These are phyloP conservation scores for Venustaconcha ellipsiformis DNA, from an alignment of 1,140 invertebrate species.

Conservation along the genomic window DNA sequence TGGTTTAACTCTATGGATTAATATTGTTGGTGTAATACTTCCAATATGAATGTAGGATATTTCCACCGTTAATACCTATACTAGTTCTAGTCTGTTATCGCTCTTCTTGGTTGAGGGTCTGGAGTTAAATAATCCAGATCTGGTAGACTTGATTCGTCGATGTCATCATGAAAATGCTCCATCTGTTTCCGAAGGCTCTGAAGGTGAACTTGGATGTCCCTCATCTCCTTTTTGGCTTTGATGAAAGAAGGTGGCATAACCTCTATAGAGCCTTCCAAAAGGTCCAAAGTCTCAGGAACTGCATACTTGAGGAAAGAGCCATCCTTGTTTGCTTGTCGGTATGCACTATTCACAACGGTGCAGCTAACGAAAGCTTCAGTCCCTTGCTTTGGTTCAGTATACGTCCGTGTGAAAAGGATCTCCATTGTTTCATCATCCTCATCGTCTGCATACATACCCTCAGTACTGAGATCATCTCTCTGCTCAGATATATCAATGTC, in stretches of 20 bases:
- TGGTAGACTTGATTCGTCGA: constrained; percentile 17
- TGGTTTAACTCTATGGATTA: too few species aligned
- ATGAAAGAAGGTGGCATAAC: constrained; percentile 48
- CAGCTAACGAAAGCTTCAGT: constrained; percentile 48
- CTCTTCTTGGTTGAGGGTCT: background rate
- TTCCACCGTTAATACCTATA: too few species aligned
- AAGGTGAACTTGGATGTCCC: constrained; percentile 56
- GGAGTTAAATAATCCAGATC: constrained; percentile 20
- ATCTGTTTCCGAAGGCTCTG: constrained; percentile 53
- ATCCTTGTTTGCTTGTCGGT: constrained; percentile 34
- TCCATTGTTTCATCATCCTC: constrained; percentile 51
- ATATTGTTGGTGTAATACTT: too few species aligned
- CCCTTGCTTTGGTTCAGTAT: constrained; percentile 37
- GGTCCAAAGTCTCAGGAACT: constrained; percentile 22
- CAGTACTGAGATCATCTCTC: constrained; percentile 47
- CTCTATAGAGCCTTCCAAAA: constrained; percentile 44
- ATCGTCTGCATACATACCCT: constrained; percentile 56
- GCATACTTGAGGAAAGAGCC: constrained; percentile 40
- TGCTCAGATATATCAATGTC: constrained; percentile 57
- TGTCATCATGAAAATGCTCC: constrained; percentile 51
- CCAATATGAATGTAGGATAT: too few species aligned
- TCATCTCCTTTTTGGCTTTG: constrained; percentile 55
- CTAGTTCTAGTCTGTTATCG: too few species aligned
- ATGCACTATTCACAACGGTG: constrained; percentile 48
- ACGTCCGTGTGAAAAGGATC: constrained; percentile 44